Evolutionary conservation across 2,888 invertebrate species (phyloP), one percentile per base, ranked within the genome.

Genomic region (Tanytarsus gracilentus): DNA sequence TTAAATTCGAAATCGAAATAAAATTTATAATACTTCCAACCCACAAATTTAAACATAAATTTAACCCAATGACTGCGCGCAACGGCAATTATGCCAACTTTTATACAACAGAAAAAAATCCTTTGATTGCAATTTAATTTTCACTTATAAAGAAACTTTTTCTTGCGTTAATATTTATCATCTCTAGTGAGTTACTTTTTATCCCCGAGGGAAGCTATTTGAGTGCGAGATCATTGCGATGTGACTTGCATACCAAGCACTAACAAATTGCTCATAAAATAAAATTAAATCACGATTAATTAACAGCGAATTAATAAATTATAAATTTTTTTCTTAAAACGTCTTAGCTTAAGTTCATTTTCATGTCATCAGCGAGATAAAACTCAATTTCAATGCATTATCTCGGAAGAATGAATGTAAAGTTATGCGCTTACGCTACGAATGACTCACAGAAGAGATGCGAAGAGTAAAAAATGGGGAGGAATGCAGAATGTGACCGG

Each of bases 71-170:
- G 8, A 44, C 21, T 23, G 36, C n/a, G 36, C 36, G 36, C 16
- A 36, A 36, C n/a, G 25, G 26, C 39, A 56, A 56, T 56, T 56
- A 56, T 40, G 40, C 56, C 56, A 56, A 56, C 56, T 40, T 27
- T 44, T 27, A 44, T 56, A 56, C 44, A 56, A 56, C n/a, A n/a
- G n/a, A n/a, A 44, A 56, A 56, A 40, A 39, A n/a, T 14, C 11
- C 56, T 56, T 56, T 56, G 56, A 56, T 56, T 56, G 56, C 56
- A 18, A 39, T 56, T 40, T 56, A 56, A 56, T 56, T 56, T 56
- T 56, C 55, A 33, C 55, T 55, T 55, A 25, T 44, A 23, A 11
- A 44, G 33, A 16, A 16, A 16, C 36, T 36, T 36, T 14, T n/a
- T n/a, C n/a, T 36, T 36, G 30, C 36, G 8, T 23, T 53, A 33